These are phyloP conservation scores for Periplaneta americana DNA, from an alignment of 1,140 invertebrate genomes.

Conservation along the genomic window DNA sequence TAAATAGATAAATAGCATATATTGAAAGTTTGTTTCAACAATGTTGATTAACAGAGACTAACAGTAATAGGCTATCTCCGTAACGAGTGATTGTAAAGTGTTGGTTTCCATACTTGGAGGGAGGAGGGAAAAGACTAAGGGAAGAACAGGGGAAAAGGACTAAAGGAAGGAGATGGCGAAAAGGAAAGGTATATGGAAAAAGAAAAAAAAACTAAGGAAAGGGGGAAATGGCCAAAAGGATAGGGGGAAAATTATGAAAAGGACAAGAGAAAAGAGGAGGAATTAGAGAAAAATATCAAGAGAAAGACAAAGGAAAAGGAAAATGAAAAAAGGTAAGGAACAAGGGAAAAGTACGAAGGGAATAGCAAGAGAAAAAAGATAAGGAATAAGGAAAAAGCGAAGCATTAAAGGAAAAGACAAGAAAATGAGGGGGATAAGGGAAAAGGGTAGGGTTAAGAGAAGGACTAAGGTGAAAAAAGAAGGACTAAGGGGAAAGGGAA, in stretches of 20 bases:
- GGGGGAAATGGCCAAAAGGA: neutral
- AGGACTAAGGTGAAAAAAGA: neutral
- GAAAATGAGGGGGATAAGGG: neutral
- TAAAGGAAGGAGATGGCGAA: neutral
- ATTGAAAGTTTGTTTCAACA: too few species aligned
- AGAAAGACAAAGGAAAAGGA: neutral
- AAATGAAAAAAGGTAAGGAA: neutral
- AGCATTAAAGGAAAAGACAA: neutral
- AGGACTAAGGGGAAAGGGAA: neutral
- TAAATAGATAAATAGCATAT: too few species aligned
- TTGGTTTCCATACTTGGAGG: too few species aligned
- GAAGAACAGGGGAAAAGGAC: neutral
- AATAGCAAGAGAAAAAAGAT: neutral
- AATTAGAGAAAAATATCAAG: neutral
- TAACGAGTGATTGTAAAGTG: too few species aligned
- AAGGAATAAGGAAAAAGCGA: neutral
- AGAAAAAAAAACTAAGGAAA: neutral
- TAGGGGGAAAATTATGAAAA: neutral
- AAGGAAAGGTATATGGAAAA: neutral
- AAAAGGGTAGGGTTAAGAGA: neutral
- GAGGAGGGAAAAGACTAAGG: neutral
- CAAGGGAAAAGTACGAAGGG: neutral
- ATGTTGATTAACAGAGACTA: too few species aligned
- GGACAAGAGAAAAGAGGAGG: neutral
- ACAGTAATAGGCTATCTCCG: too few species aligned